These are phyloP conservation scores for Sparus aurata DNA, from an alignment of 2,797 vertebrate species.

Conservation along the genomic window DNA sequence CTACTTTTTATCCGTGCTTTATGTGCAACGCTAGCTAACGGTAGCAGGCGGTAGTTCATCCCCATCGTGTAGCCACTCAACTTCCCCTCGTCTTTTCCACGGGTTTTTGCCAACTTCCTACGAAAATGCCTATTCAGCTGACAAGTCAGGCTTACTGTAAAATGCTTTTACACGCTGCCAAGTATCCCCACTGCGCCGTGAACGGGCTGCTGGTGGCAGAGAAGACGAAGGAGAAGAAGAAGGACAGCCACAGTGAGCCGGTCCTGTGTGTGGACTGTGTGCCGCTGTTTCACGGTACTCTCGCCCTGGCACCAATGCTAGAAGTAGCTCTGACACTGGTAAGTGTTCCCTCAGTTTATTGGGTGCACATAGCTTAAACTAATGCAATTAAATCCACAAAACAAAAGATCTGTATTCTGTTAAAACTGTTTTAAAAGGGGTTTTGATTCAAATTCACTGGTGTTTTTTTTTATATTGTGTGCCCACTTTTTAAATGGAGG, in stretches of 20 bases:
- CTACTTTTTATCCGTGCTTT: constrained; percentile 65
- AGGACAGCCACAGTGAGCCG: constrained; percentile 81
- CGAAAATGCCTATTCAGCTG: constrained; percentile 88
- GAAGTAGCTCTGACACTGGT: constrained; percentile 97
- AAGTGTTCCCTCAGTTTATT: constrained; percentile 62
- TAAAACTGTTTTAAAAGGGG: too few species aligned
- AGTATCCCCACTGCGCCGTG: constrained; percentile 94
- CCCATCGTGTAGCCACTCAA: constrained; percentile 31
- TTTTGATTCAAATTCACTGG: neutral
- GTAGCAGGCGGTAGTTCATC: constrained; percentile 29
- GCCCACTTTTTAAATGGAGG: neutral
- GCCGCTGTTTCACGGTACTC: constrained; percentile 95
- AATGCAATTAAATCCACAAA: too few species aligned
- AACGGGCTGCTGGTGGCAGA: constrained; percentile 95
- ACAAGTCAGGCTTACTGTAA: constrained; percentile 98
- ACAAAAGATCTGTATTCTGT: neutral
- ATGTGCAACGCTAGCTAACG: constrained; percentile 65
- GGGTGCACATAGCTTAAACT: neutral
- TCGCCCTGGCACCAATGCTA: constrained; percentile 96
- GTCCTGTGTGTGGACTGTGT: constrained; percentile 95
- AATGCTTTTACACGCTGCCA: constrained; percentile 95
- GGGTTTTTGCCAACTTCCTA: neutral
- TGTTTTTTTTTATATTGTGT: neutral
- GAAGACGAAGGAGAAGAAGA: constrained; percentile 86
- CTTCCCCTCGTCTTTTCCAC: constrained; percentile 14